Percentiles rank a stretch among this genome's conserved stretches.
Evolutionary conservation across 2,888 invertebrate genomes (phyloP).

Genomic region (Amphipyra berbera): DNA sequence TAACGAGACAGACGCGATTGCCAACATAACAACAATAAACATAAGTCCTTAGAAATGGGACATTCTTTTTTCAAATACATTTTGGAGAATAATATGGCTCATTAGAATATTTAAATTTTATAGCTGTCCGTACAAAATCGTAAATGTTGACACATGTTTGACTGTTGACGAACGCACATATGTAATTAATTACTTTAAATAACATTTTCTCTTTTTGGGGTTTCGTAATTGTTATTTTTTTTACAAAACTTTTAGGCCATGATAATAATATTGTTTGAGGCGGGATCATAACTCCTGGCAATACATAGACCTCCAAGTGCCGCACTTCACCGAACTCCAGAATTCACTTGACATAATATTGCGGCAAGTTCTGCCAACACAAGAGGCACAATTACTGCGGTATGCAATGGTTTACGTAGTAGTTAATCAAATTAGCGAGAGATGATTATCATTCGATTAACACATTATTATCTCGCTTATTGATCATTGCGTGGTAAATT

Average conservation of each 20-base stretch:
- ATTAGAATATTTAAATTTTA: conserved; percentile 12
- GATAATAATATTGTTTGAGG: no score
- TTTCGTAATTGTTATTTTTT: neutral
- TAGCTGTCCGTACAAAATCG: neutral
- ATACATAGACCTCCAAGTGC: no score
- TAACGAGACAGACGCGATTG: conserved; percentile 36
- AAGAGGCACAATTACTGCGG: neutral
- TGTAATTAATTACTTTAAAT: neutral
- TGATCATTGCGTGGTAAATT: conserved; percentile 9
- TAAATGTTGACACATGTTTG: neutral
- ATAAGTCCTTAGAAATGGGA: conserved; percentile 6
- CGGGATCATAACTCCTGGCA: no score
- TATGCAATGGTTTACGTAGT: conserved; percentile 7
- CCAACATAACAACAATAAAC: conserved; percentile 20
- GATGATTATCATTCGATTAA: conserved; percentile 10
- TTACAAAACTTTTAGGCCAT: no score
- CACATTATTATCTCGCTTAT: conserved; percentile 15
- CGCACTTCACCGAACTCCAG: no score
- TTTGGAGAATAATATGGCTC: neutral
- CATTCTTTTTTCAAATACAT: conserved; percentile 11
- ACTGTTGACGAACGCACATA: conserved; percentile 1
- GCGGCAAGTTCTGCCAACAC: neutral
- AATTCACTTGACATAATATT: no score
- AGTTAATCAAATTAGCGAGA: conserved; percentile 25
- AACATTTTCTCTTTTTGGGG: neutral